Conservation (phyloP, 2,888 invertebrate species). For the Octonoba sinensis region DNA sequence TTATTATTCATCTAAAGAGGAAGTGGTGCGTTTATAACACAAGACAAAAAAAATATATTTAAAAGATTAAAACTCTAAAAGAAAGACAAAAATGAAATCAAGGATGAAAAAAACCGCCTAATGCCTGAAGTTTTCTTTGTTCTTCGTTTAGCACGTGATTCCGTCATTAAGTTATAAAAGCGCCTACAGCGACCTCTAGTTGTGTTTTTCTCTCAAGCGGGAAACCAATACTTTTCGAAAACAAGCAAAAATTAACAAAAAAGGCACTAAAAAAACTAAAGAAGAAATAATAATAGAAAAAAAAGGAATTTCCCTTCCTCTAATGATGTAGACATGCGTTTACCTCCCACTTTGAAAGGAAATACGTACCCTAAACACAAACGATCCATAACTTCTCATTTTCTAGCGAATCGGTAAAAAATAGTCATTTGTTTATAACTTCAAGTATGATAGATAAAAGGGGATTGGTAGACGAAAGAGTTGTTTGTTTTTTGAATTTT, state of each 20-base stretch:
- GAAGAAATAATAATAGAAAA: no score
- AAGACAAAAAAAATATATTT: slow-evolving; percentile 39
- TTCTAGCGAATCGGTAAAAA: no score
- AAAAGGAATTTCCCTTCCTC: neutral
- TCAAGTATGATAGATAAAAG: slow-evolving; percentile 9
- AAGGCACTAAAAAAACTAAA: no score
- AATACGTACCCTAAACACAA: no score
- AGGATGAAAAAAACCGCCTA: slow-evolving; percentile 26
- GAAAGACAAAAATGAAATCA: slow-evolving; percentile 2
- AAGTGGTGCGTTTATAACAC: slow-evolving; percentile 9
- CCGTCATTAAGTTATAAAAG: slow-evolving; percentile 44
- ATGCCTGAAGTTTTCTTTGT: slow-evolving; percentile 48
- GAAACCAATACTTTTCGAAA: slow-evolving; percentile 45
- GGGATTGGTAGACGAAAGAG: no score
- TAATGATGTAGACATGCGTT: slow-evolving; percentile 39
- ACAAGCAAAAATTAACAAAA: neutral
- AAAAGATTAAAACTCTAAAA: slow-evolving; percentile 41
- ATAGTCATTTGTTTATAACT: slow-evolving; percentile 21
- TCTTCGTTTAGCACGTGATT: slow-evolving; percentile 48
- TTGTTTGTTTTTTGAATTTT: no score
- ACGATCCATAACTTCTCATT: no score
- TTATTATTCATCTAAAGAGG: neutral
- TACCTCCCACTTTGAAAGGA: neutral
- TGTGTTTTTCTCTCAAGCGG: slow-evolving; percentile 25
- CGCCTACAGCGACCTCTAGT: slow-evolving; percentile 31